Evolutionary conservation across 2,113 vertebrate species (phyloP).

Genomic region (Phycodurus eques): DNA sequence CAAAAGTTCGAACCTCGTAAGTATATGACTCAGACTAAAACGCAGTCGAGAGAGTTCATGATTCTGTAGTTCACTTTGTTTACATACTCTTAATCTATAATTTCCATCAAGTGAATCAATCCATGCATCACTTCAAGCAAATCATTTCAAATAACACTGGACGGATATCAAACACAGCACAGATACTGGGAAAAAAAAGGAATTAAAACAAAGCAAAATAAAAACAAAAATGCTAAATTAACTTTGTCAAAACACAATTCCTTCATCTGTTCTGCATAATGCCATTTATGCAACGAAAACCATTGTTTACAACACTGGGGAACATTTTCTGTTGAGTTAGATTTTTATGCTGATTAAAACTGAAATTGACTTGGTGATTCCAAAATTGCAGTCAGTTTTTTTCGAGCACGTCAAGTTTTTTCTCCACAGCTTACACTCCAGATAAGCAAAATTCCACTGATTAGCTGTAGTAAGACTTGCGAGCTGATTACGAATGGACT

Average conservation of each 20-base stretch:
- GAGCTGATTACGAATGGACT: no score
- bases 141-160: not conserved
- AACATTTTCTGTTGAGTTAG: no score
- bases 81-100: not conserved
- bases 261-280: not conserved
- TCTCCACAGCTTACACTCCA: no score
- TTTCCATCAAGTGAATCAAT: not conserved
- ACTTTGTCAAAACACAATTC: not conserved
- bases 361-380: no score
- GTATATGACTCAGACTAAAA: not conserved
- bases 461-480: no score
- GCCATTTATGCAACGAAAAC: not conserved
- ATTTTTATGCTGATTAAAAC: no score
- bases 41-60: not conserved
- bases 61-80: not conserved
- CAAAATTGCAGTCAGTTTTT: no score
- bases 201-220: not conserved
- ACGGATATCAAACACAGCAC: not conserved
- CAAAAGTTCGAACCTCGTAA: not conserved
- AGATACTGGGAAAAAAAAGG: not conserved
- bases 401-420: no score
- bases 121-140: slow-evolving; percentile 3
- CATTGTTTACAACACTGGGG: not conserved
- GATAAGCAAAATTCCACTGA: no score
- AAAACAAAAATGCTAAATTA: not conserved